Percentiles rank a stretch among this genome's conserved stretches.
Evolutionary conservation across 2,888 invertebrate genomes (phyloP).

Genomic region (Eupithecia vulgata): DNA sequence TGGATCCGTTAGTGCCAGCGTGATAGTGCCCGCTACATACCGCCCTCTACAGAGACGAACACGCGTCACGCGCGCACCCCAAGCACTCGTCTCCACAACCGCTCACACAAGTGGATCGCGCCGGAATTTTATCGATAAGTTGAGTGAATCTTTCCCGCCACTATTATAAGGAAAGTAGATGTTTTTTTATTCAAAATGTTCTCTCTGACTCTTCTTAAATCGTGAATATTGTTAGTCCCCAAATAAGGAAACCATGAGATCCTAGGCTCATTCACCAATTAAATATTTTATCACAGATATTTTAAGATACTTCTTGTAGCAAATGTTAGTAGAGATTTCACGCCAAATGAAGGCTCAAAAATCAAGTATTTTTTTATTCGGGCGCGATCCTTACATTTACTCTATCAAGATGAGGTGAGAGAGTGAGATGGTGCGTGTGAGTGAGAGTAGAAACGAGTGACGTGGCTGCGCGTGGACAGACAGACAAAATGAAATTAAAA

Average conservation of each 20-base stretch:
- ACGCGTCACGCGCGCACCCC: conserved; percentile 57
- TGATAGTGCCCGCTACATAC: conserved; percentile 53
- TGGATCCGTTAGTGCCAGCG: conserved; percentile 9
- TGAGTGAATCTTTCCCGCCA: background rate
- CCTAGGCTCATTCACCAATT: background rate
- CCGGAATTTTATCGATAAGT: conserved; percentile 26
- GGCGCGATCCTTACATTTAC: conserved; percentile 61
- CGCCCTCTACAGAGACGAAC: conserved; percentile 69
- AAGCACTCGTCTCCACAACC: conserved; percentile 46
- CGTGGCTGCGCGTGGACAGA: conserved; percentile 74
- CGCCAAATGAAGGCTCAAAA: background rate
- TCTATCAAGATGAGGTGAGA: conserved; percentile 71
- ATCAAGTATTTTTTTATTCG: conserved; percentile 5
- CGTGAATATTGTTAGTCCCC: background rate
- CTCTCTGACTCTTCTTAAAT: background rate
- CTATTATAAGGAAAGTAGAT: conserved; percentile 8
- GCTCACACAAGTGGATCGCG: conserved; percentile 43
- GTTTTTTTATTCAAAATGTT: background rate
- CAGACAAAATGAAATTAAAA: conserved; percentile 64
- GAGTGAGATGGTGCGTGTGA: conserved; percentile 81
- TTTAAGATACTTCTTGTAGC: background rate
- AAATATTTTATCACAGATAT: background rate
- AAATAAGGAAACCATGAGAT: background rate
- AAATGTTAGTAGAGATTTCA: background rate
- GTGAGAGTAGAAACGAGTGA: conserved; percentile 82